Evolutionary conservation across 1,140 invertebrate species (phyloP), one percentile per base, ranked within the genome.

Genomic region (Drusus annulatus): DNA sequence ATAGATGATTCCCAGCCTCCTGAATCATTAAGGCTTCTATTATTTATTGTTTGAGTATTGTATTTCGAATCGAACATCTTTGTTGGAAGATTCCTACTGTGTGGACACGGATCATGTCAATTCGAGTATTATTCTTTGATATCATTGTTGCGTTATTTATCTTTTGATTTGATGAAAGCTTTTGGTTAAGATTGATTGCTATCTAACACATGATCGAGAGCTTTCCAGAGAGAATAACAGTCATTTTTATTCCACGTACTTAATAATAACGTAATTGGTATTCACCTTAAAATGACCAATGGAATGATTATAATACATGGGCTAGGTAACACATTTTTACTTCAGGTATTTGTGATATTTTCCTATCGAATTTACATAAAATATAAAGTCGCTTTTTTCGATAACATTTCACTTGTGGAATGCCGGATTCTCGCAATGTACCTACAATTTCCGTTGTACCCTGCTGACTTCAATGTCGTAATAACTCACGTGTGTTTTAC

Each of bases 1-100:
- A 54, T 10, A 60, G 36, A 31, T 51, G 25, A 28, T 54, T 36
- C 36, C 7, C 58, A 65, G 28, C 51, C 36, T 76, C n/a, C 31
- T n/a, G 65, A 28, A 78, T 76, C 52, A 76, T 81, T 81, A 79
- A 78, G 50, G 25, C 54, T 52, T 75, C 16, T 28, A 69, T 73
- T 58, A 73, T 62, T 36, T 25, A 50, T 31, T 28, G 16, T 51
- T 45, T 15, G n/a, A 51, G 31, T 23, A 65, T 54, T 81, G 68
- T 75, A 19, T 65, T 76, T 15, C 36, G 23, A 52, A 65, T 58
- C 15, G 56, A 52, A 31, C 19, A 62, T 36, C 25, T 21, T 51
- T 62, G 21, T 63, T 31, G 19, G 7, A 8, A 28, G 65, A 78
- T 65, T 76, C 77, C 80, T 51, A 52, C 80, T 76, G 74, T 56